Conservation (phyloP, 1,140 invertebrate genomes). For the Pissodes strobi region DNA sequence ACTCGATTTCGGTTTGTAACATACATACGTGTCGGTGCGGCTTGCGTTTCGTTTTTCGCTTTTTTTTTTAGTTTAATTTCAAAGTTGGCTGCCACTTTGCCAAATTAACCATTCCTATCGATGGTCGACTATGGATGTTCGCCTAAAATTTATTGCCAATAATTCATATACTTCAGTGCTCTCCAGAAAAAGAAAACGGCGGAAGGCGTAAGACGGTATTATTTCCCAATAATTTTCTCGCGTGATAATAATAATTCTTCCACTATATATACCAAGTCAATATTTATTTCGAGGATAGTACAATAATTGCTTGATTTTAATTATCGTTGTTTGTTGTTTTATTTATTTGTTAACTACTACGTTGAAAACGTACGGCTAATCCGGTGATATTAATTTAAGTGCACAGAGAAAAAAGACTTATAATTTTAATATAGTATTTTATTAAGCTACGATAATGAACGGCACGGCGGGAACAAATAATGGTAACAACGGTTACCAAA, state of each 20-base stretch:
- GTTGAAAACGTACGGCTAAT: not conserved
- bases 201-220: conserved; percentile 12
- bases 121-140: conserved; percentile 24
- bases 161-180: conserved; percentile 4
- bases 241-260: not conserved
- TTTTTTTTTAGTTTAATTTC: too few relatives aligned
- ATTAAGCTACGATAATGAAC: conserved; percentile 15
- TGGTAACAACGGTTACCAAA: conserved; percentile 12
- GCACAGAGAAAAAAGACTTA: conserved; percentile 3
- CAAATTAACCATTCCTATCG: not conserved
- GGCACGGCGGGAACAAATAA: conserved; percentile 14
- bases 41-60: too few relatives aligned
- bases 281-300: not conserved
- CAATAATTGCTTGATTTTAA: not conserved
- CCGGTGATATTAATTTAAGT: conserved; percentile 15
- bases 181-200: conserved; percentile 11
- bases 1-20: too few relatives aligned
- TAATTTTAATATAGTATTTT: not conserved
- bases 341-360: not conserved
- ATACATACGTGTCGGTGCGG: too few relatives aligned
- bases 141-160: conserved; percentile 13
- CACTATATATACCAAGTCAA: too few relatives aligned
- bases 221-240: not conserved
- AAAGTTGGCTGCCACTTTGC: too few relatives aligned
- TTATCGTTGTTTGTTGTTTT: not conserved